Conservation (phyloP, 2,797 vertebrate genomes). For the Esox lucius region DNA sequence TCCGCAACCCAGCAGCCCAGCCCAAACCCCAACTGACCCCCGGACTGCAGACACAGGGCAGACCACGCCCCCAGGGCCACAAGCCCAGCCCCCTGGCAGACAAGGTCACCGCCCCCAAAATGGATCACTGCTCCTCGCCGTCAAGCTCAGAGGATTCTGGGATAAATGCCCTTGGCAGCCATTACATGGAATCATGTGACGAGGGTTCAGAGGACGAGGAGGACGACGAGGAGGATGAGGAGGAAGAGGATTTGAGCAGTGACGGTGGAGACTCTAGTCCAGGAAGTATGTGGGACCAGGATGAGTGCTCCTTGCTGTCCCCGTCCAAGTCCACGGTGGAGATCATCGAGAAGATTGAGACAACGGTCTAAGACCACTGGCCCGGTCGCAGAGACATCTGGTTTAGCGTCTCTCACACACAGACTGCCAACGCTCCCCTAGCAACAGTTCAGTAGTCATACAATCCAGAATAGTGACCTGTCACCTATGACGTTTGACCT, state of each 20-base stretch:
- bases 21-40: constrained; percentile 11
- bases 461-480: not conserved
- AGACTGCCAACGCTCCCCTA: not conserved
- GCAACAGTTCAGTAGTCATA: not conserved
- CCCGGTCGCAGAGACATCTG: not conserved
- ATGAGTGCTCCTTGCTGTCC: constrained; percentile 80
- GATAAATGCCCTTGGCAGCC: constrained; percentile 84
- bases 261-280: constrained; percentile 75
- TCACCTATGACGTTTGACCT: not conserved
- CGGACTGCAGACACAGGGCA: not conserved
- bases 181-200: constrained; percentile 83
- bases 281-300: constrained; percentile 83
- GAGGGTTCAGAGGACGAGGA: constrained; percentile 80
- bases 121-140: constrained; percentile 84
- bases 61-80: constrained; percentile 11
- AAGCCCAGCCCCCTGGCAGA: constrained; percentile 34
- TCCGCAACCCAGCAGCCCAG: not conserved
- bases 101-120: constrained; percentile 76
- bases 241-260: constrained; percentile 53
- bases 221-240: constrained; percentile 62
- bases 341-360: constrained; percentile 90
- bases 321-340: constrained; percentile 84
- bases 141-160: constrained; percentile 89
- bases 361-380: constrained; percentile 77
- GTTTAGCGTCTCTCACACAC: constrained; percentile 8